These are phyloP conservation scores for Pollenia angustigena DNA, from an alignment of 2,888 invertebrate genomes.

Conservation along the genomic window DNA sequence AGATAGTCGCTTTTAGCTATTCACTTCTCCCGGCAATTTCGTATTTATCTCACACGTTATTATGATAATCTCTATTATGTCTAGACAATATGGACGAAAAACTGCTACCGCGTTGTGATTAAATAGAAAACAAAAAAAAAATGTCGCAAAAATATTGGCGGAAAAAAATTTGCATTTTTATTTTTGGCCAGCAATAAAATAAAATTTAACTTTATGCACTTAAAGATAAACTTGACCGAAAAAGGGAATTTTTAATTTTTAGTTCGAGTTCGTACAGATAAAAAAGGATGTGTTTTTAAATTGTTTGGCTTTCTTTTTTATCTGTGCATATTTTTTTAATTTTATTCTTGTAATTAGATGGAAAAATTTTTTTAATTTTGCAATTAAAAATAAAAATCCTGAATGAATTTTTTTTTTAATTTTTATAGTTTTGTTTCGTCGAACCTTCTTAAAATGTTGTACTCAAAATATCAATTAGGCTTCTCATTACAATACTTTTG, in stretches of 20 bases:
- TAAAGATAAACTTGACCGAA: slow-evolving; percentile 20
- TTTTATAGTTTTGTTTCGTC: too few relatives aligned
- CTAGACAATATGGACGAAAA: slow-evolving; percentile 66
- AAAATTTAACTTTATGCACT: slow-evolving; percentile 48
- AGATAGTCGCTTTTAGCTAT: slow-evolving; percentile 43
- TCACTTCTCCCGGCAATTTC: slow-evolving; percentile 33
- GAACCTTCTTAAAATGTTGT: too few relatives aligned
- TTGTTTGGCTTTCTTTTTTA: too few relatives aligned
- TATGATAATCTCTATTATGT: slow-evolving; percentile 65
- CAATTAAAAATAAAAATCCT: too few relatives aligned
- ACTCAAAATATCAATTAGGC: too few relatives aligned
- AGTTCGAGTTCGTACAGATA: background rate
- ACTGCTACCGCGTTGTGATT: slow-evolving; percentile 24
- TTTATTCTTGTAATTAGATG: too few relatives aligned
- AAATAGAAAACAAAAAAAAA: slow-evolving; percentile 27
- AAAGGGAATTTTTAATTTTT: slow-evolving; percentile 22
- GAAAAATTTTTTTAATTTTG: too few relatives aligned
- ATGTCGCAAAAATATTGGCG: slow-evolving; percentile 14
- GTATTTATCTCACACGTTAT: slow-evolving; percentile 43
- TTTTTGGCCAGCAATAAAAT: slow-evolving; percentile 46
- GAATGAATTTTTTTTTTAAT: too few relatives aligned
- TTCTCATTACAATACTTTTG: too few relatives aligned
- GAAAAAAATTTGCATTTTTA: slow-evolving; percentile 25
- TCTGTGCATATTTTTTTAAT: too few relatives aligned
- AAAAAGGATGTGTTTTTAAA: too few relatives aligned